Base-by-base conservation (phyloP, 1,140 invertebrate genomes). In the Hycleus phaleratus region DNA sequence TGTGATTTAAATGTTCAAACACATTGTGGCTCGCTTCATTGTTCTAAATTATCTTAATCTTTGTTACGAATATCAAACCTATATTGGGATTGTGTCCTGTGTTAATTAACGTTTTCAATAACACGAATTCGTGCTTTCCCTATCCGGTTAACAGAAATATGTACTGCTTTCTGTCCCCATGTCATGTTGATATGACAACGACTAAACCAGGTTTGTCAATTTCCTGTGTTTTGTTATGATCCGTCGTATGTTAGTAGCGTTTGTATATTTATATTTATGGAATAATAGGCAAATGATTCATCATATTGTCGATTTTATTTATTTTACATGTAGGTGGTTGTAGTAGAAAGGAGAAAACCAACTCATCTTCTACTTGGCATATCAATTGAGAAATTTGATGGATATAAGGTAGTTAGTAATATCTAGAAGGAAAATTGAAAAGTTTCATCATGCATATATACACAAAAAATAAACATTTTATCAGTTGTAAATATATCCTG, bases 91-190 rank as follows among this genome's bases (percentile, higher is more conserved):
- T 40, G 49, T 51, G 10, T 49, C 39, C 49, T 38, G 49, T 51
- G 49, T 51, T 51, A 51, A 51, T 51, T 51, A 51, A 51, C 49
- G 38, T 51, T 51, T 51, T 40, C 49, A 51, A 51, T 51, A 51
- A 51, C 25, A 40, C n/a, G 38, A 40, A 11, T 51, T 40, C 42
- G 38, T 18, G 26, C 18, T 12, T 18, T 47, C 49, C 24, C 49
- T 18, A 11, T 9, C 38, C 49, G 12, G 38, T 49, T 51, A 12
- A 8, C n/a, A 26, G 32, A 51, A 51, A 51, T 51, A 26, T 51
- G 18, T 49, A 26, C 32, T 32, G 32, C 7, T 32, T 32, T 32
- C 32, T 32, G 32, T 32, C 7, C 32, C 18, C 8, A n/a, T 8
- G 39, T 26, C 18, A 51, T 40, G 49, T 39, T 51, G 49, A 51